These are phyloP conservation scores for Pemphigus obesinymphae DNA, from an alignment of 1,140 invertebrate genomes.

Conservation along the genomic window DNA sequence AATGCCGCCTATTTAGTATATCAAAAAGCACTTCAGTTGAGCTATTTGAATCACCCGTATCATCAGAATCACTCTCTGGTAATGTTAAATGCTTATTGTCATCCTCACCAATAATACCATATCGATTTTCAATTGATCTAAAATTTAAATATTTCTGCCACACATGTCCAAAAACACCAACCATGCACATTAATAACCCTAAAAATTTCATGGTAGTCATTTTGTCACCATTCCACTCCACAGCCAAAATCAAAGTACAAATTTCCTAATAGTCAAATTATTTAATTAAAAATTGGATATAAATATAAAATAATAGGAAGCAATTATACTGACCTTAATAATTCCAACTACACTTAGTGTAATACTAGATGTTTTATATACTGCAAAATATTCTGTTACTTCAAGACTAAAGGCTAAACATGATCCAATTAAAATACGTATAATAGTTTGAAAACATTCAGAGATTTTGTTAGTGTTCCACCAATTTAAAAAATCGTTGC, in stretches of 20 bases:
- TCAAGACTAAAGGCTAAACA: conserved; percentile 92
- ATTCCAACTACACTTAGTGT: conserved; percentile 93
- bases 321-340: conserved; percentile 72
- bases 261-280: conserved; percentile 70
- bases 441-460: not conserved
- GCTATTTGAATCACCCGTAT: not conserved
- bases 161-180: conserved; percentile 84
- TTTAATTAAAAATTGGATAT: not conserved
- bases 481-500: not conserved
- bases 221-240: conserved; percentile 76
- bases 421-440: conserved; percentile 63
- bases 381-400: conserved; percentile 86
- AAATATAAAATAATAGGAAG: conserved; percentile 5
- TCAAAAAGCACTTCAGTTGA: conserved; percentile 34
- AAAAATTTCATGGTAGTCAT: conserved; percentile 77
- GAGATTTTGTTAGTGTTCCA: not conserved
- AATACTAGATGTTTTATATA: conserved; percentile 93
- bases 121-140: conserved; percentile 28
- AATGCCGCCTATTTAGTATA: conserved; percentile 12
- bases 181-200: conserved; percentile 80
- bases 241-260: conserved; percentile 78
- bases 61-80: conserved; percentile 10
- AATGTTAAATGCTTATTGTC: conserved; percentile 28
- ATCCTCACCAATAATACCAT: conserved; percentile 12
- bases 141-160: conserved; percentile 60